phyloP scores from a whole-genome alignment of 2,113 vertebrate species.

The Garra rufa region DNA sequence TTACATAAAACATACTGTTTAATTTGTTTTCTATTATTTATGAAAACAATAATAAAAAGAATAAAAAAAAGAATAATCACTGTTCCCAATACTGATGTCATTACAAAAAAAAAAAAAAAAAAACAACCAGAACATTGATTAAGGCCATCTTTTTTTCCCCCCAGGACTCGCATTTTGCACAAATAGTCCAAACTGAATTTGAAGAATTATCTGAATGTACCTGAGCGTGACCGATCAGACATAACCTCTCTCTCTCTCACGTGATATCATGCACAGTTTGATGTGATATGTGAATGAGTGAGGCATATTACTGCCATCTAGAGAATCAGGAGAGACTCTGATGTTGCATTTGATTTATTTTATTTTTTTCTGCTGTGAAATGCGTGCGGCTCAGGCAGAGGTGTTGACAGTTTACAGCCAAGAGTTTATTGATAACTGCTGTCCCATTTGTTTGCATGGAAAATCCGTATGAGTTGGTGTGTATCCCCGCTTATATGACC shows the following conservation, averaged over 20 bases:
- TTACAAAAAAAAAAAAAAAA: background rate
- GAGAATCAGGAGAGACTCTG: conserved; percentile 75
- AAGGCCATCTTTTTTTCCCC: background rate
- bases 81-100: background rate
- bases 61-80: background rate
- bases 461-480: conserved; percentile 23
- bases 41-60: background rate
- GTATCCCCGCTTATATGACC: background rate
- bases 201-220: background rate
- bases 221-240: conserved; percentile 22
- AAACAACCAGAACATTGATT: background rate
- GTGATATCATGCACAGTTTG: conserved; percentile 50
- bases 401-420: conserved; percentile 27
- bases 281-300: conserved; percentile 72
- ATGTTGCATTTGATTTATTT: conserved; percentile 45
- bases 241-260: conserved; percentile 10
- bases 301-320: conserved; percentile 84
- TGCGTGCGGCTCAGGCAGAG: background rate
- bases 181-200: background rate
- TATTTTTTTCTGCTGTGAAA: conserved; percentile 5
- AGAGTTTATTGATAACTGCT: conserved; percentile 23
- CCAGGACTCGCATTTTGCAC: background rate
- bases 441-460: conserved; percentile 23
- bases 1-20: background rate
- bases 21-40: background rate